Evolutionary conservation across 2,888 invertebrate genomes (phyloP), one percentile per base, ranked within the genome.

Genomic region (Acronicta alni): DNA sequence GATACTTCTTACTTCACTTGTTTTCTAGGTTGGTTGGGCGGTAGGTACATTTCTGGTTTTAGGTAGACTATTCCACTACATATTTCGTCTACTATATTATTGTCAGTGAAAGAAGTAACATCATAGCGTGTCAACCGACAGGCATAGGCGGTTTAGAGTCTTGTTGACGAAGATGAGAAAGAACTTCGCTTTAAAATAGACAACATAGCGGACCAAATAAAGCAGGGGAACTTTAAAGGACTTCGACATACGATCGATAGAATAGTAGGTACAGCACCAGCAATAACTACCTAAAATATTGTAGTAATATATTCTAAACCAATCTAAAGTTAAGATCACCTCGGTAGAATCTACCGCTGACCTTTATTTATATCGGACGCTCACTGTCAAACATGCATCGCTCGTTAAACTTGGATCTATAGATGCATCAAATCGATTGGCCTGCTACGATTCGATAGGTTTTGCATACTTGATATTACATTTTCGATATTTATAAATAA

Each of bases 311-410:
- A 26, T 26, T 42, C 46, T 32, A 47, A 58, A 53, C 42, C 47
- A 59, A 65, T 70, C 52, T 56, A 54, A 64, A 41, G 18, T 52
- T 52, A 57, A 54, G 43, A 57, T 60, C 54, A 41, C 49, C 43
- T 55, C 52, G 46, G 42, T 14, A 52, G 41, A 54, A 52, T 59
- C 51, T 38, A 45, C 53, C 9, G 47, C 17, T 71, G 67, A 72
- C 68, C 68, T 68, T 72, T 64, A 68, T 64, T 52, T 60, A 55
- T 51, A 55, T 45, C 62, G 55, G 43, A 46, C 71, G 64, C 42
- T 67, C 51, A 20, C 72, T 47, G 67, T 57, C 72, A 72, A 67
- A 64, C 15, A 57, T 57, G 53, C 52, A 64, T 20, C 43, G 57
- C 45, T 72, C 51, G 49, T 67, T 67, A 53, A 20, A 41, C 63